Evolutionary conservation across 2,113 vertebrate species (phyloP), one percentile per base, ranked within the genome.

Genomic region (Thermophis baileyi): DNA sequence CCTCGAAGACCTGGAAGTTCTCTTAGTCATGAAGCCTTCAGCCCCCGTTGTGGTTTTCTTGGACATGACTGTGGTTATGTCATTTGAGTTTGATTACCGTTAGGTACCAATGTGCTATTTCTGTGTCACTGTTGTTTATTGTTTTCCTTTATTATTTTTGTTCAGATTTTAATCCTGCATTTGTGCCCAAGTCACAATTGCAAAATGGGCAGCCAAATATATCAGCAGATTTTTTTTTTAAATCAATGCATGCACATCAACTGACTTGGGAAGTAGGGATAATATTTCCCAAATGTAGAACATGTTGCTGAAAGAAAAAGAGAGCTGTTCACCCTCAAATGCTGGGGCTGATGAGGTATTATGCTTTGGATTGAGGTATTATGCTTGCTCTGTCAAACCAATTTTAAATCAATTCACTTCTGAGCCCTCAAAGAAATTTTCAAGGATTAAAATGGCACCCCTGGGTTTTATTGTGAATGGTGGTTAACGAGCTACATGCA

Each of bases 401-500:
- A 50, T n/a, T 69, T 44, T 93, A 88, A 93, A 20, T 24, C 69
- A 88, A 87, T 24, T 91, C 53, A 93, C 4, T 0, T 0, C 60
- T 87, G 30, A 24, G 44, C 11, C 88, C 22, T 24, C 50, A 74
- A 49, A 54, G 88, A 57, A 24, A 50, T 89, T 85, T 89, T 92
- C 51, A 92, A 89, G 69, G 51, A 54, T 54, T 93, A 40, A 87
- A 87, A 87, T 93, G 74, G 88, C 89, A 87, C 74, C 53, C n/a
- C 27, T 6, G 46, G 88, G n/a, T 53, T 86, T 93, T 60, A 85
- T 49, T 53, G 53, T 44, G 46, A 90, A 90, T 86, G 46, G 92
- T 86, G 46, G 53, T 44, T 60, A 86, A 90, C n/a, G 44, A 40
- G 74, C 69, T 50, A 85, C 55, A 85, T 50, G n/a, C 11, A 50